These are phyloP conservation scores for Aegotheles bennettii DNA, from an alignment of 2,113 vertebrate genomes.

Conservation along the genomic window DNA sequence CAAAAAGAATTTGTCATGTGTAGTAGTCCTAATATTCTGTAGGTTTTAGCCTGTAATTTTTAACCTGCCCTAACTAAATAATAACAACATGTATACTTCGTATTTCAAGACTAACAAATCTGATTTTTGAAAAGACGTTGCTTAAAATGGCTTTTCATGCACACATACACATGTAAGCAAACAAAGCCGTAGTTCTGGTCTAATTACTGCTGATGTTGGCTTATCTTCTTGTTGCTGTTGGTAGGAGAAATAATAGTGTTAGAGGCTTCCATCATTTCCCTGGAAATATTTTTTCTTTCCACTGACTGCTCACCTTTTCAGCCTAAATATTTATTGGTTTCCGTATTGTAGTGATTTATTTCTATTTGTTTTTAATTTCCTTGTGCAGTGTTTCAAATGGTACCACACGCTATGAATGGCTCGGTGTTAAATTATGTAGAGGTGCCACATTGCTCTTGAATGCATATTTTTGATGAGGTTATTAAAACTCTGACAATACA, in stretches of 20 bases:
- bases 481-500: constrained; percentile 58
- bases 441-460: background rate
- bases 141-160: background rate
- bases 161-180: background rate
- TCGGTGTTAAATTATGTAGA: constrained; percentile 14
- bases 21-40: background rate
- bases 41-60: background rate
- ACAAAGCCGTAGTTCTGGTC: background rate
- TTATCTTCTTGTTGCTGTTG: background rate
- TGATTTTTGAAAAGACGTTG: background rate
- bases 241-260: background rate
- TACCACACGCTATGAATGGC: background rate
- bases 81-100: background rate
- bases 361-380: constrained; percentile 60
- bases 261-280: background rate
- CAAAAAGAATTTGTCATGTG: background rate
- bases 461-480: constrained; percentile 49
- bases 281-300: constrained; percentile 10
- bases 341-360: constrained; percentile 15
- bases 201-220: background rate
- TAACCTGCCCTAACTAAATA: background rate
- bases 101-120: background rate
- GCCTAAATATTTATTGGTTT: constrained; percentile 34
- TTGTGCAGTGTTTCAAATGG: constrained; percentile 12
- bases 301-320: constrained; percentile 13